Conservation (phyloP, 2,113 vertebrate species). For the Rhea americana region DNA sequence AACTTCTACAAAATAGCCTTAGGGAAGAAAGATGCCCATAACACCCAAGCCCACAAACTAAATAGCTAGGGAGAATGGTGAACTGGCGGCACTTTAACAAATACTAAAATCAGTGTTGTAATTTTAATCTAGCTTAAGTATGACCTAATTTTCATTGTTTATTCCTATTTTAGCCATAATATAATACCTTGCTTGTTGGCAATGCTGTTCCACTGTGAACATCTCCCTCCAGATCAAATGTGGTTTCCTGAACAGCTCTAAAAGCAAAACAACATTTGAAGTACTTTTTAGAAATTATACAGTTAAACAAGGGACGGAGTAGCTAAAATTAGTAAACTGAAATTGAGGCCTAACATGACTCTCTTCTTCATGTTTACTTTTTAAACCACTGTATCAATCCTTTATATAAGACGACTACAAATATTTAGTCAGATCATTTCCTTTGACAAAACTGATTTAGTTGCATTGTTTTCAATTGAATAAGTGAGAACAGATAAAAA, state of each 20-base stretch:
- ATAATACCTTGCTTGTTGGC: constrained; percentile 90
- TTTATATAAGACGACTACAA: neutral
- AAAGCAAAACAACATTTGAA: neutral
- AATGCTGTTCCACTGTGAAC: constrained; percentile 85
- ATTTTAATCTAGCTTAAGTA: neutral
- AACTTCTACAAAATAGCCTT: neutral
- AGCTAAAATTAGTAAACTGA: neutral
- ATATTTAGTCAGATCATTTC: neutral
- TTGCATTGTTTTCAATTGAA: neutral
- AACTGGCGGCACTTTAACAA: neutral
- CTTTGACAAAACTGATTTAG: neutral
- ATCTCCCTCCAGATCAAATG: constrained; percentile 94
- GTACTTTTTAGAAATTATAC: neutral
- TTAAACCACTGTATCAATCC: neutral
- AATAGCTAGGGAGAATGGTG: neutral
- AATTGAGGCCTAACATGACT: neutral
- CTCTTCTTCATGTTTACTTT: neutral
- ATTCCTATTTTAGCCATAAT: neutral
- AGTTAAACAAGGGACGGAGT: neutral
- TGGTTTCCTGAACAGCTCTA: constrained; percentile 91
- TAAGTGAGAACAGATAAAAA: neutral
- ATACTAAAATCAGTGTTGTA: neutral
- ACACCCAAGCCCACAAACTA: neutral
- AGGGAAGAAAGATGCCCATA: neutral
- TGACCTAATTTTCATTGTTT: neutral